Evolutionary conservation across 2,113 vertebrate genomes (phyloP), one percentile per base, ranked within the genome.

Genomic region (Corydoras maculifer): DNA sequence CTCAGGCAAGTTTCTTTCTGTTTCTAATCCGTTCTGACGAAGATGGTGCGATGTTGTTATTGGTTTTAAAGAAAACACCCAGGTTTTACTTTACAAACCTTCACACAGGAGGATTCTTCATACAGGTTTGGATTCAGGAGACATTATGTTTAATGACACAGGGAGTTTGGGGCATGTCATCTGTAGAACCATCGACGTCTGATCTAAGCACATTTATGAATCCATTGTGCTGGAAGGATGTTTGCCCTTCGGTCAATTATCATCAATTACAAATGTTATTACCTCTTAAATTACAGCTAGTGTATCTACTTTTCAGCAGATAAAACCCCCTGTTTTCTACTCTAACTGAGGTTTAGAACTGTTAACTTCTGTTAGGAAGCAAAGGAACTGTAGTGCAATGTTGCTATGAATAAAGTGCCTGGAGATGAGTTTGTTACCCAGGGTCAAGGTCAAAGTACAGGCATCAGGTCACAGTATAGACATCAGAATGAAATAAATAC

Each of bases 181-280:
- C 51, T 12, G 29, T 58, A 54, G 43, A 58, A 30, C 1, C 35
- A 43, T 43, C 35, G 35, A 43, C 35, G 4, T 43, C 35, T 4
- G 35, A 13, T 68, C 29, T 58, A 8, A 15, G 65, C 51, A 55
- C 65, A 67, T 12, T 53, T 53, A 14, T 53, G 35, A 32, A 15
- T 13, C 6, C 11, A 25, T 64, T 31, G 61, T 43, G 60, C 58
- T 14, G 43, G 59, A 70, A 71, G 9, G 9, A 65, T 31, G 58
- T 35, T 43, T 62, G 57, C 50, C 1, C 57, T 15, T 8, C 9
- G 13, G 50, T 55, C 72, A 62, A 67, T 68, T 74, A 74, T 48
- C 51, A 55, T 18, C 72, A 74, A 68, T 68, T 49, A 68, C 72
- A 62, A 74, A 49, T 65, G 57, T 62, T 48, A 62, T 49, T 68